phyloP scores from a whole-genome alignment of 2,797 vertebrate genomes.

The Cyclopterus lumpus region DNA sequence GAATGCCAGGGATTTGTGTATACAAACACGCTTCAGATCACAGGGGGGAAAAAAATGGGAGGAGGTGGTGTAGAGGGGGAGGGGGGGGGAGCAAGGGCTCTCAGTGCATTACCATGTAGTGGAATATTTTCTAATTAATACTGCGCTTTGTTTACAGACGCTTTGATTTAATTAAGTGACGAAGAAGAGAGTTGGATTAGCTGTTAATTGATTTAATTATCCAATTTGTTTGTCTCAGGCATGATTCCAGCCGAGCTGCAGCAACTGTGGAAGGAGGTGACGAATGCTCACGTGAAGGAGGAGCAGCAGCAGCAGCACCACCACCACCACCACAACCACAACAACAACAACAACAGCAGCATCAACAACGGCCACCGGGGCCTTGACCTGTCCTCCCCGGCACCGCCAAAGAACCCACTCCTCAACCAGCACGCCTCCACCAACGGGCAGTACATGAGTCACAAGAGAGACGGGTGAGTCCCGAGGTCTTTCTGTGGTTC shows the following conservation, averaged over 20 bases:
- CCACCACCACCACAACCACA: slow-evolving; percentile 59
- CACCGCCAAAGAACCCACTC: slow-evolving; percentile 90
- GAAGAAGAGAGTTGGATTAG: slow-evolving; percentile 96
- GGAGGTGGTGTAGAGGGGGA: slow-evolving; percentile 32
- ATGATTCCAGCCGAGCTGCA: slow-evolving; percentile 99
- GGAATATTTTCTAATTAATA: slow-evolving; percentile 87
- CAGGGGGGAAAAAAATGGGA: slow-evolving; percentile 62
- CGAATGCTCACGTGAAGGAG: slow-evolving; percentile 90
- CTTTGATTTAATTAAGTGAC: slow-evolving; percentile 98
- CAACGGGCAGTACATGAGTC: slow-evolving; percentile 94
- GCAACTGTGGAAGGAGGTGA: slow-evolving; percentile 99
- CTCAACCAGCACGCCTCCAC: slow-evolving; percentile 94
- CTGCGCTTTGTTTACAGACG: slow-evolving; percentile 96
- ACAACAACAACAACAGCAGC: slow-evolving; percentile 83
- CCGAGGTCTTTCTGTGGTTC: neutral
- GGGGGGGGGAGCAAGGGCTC: slow-evolving; percentile 44
- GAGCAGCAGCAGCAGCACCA: slow-evolving; percentile 78
- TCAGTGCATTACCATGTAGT: slow-evolving; percentile 79
- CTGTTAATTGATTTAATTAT: slow-evolving; percentile 99
- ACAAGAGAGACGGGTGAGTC: slow-evolving; percentile 95
- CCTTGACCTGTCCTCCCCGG: slow-evolving; percentile 94
- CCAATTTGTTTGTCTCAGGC: slow-evolving; percentile 99
- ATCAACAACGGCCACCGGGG: slow-evolving; percentile 95
- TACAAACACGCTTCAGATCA: slow-evolving; percentile 84
- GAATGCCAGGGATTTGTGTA: slow-evolving; percentile 86